Base-by-base conservation (phyloP, 2,888 invertebrate species). In the Torymus aiolomorphi region DNA sequence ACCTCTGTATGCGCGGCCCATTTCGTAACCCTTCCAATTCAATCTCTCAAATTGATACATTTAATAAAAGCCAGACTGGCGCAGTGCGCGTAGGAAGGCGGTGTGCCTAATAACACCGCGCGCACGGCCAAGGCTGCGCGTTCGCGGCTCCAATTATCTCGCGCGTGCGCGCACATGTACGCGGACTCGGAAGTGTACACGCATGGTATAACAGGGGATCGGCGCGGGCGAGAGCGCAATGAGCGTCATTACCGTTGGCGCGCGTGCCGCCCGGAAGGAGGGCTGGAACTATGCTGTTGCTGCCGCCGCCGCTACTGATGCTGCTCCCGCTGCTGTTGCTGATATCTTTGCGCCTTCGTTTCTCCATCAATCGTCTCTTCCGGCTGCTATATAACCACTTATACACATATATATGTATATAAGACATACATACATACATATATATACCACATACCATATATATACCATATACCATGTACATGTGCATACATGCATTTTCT, bases 11-110 rank as follows among this genome's bases (percentile, higher is more conserved):
- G 4, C 42, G 42, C 42, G 42, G 42, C 42, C 42, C 42, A 42
- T 74, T 65, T 74, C 74, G 65, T 74, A 74, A 74, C 49, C 2
- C 20, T 8, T 31, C 14, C 14, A 20, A 66, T 74, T 72, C 52
- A 72, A 61, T 52, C 52, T 59, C 20, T 51, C n/a, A 59, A 73
- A 75, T 75, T 66, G 66, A 76, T 76, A 61, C 67, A 62, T 61
- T 66, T 69, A 62, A 62, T 69, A 76, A 62, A 69, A 62, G 59
- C n/a, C 54, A 11, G 12, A 42, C 42, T 42, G 8, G 24, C 52
- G 20, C 66, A n/a, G 16, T 31, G 31, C 31, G 31, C 31, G 42
- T 42, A 42, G 42, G 42, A 42, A 42, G 42, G 42, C 42, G 42
- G 54, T 20, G 59, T 59, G 18, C 59, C 14, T 51, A 51, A 42